Conservation (phyloP, 2,113 vertebrate genomes). For the Pimephales promelas region DNA sequence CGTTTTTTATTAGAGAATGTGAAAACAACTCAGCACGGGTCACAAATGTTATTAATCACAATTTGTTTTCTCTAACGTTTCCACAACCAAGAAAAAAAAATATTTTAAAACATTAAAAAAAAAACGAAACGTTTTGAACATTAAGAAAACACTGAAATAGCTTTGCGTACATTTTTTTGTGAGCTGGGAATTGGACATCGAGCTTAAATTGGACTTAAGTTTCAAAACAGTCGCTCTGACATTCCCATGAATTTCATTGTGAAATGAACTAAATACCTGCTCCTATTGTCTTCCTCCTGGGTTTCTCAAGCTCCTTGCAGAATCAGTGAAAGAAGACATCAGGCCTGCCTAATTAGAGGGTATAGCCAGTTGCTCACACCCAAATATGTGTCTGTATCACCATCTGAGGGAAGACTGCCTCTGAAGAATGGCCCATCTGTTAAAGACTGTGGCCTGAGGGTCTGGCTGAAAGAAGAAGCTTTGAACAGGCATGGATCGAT, state of each 20-base stretch:
- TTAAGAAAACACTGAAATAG: background rate
- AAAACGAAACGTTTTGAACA: background rate
- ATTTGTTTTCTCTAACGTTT: background rate
- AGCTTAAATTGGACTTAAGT: background rate
- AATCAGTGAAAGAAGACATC: constrained; percentile 53
- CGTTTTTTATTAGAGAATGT: too few species aligned
- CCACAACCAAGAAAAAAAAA: background rate
- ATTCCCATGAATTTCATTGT: constrained; percentile 28
- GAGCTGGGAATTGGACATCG: background rate
- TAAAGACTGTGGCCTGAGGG: constrained; percentile 53
- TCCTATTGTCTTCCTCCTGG: constrained; percentile 43
- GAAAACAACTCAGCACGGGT: too few species aligned
- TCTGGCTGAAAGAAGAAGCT: constrained; percentile 47
- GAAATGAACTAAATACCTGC: constrained; percentile 39
- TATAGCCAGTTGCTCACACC: constrained; percentile 56
- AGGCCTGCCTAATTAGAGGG: constrained; percentile 59
- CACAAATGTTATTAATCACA: too few species aligned
- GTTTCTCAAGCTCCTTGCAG: constrained; percentile 29
- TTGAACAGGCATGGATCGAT: constrained; percentile 55
- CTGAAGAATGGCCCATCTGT: constrained; percentile 57
- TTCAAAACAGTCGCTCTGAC: constrained; percentile 33
- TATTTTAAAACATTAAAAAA: background rate
- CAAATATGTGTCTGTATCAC: constrained; percentile 54
- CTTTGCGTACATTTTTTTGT: background rate
- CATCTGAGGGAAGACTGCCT: constrained; percentile 50